Percentiles rank a stretch among this genome's conserved stretches.
Conservation (phyloP, 2,113 vertebrate genomes). For the Stegastes partitus region DNA sequence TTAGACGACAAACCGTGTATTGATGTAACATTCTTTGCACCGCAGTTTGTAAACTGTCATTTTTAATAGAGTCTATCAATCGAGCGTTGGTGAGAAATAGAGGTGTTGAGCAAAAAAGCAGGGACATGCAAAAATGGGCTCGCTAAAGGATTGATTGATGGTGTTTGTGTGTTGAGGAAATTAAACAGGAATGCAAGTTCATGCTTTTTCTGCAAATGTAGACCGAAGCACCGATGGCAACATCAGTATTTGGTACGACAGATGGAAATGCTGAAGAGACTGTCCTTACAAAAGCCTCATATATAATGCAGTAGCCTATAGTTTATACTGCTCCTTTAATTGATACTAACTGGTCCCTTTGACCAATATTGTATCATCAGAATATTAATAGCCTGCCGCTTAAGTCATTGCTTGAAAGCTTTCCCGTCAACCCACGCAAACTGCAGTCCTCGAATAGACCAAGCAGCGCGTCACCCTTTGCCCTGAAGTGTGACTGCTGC, state of each 20-base stretch:
- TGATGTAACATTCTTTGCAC: not conserved
- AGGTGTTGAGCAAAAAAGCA: not conserved
- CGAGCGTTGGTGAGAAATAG: not conserved
- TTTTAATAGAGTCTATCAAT: slow-evolving; percentile 1
- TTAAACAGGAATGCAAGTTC: slow-evolving; percentile 23
- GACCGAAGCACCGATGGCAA: too few relatives aligned
- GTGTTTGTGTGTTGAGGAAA: slow-evolving; percentile 8
- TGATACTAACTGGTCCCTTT: rapidly evolving
- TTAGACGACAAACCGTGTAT: not conserved
- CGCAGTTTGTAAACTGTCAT: slow-evolving; percentile 1
- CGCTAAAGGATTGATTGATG: slow-evolving; percentile 18
- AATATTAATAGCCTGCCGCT: slow-evolving; percentile 2
- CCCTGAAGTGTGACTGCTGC: slow-evolving; percentile 44
- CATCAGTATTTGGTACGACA: too few relatives aligned
- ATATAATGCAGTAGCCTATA: too few relatives aligned
- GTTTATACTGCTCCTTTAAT: not conserved
- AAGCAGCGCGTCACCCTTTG: slow-evolving; percentile 27
- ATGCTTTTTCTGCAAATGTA: too few relatives aligned
- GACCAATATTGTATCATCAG: not conserved
- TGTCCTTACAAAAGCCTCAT: too few relatives aligned
- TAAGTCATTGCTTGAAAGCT: slow-evolving; percentile 8
- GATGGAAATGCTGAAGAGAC: too few relatives aligned
- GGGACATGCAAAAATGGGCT: not conserved
- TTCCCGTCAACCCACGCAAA: slow-evolving; percentile 36
- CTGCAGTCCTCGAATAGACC: slow-evolving; percentile 47